Evolutionary conservation across 2,797 vertebrate species (phyloP), one percentile per base, ranked within the genome.

Genomic region (Nasua narica): DNA sequence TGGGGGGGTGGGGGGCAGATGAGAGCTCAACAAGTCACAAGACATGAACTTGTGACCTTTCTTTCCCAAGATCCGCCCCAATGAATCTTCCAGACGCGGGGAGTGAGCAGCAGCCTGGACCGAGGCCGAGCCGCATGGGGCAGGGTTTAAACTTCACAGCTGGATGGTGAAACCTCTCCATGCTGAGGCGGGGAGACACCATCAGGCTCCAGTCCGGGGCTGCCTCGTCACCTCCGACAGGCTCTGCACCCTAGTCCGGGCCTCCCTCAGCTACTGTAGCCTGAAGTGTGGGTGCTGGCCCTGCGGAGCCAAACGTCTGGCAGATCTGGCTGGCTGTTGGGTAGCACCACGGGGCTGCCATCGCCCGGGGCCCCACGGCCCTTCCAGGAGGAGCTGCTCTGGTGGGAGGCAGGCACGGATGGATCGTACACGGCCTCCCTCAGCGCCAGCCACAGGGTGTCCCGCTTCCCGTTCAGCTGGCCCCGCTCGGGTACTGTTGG

Each of bases 221-320:
- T 92, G 0, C 1, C 48, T 32, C 12, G 43, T 79, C 70, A 65
- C 58, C 70, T 23, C 82, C 40, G 87, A 87, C 50, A 70, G 88
- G 74, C 81, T 90, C 91, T 90, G 82, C 1, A 54, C 79, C 77
- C 56, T 3, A 18, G 60, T 29, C 43, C 6, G 9, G 86, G 86
- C 72, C 94, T 48, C 65, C 91, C 97, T 99, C 97, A 99, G 7
- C 98, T 98, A 96, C 98, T 98, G 87, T 99, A 98, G 40, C 98
- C 98, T 0, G 98, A 98, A 60, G 98, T 98, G 91, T 99, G 98
- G 91, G 98, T 98, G 5, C 97, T 99, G 6, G 98, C 98, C 98
- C 99, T 99, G 98, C 99, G 99, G 97, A 99, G 99, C 99, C 99
- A 99, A 25, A 99, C 99, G 1, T 99, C 99, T 0, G 99, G 99